These are phyloP conservation scores for Chymomyza costata DNA, from an alignment of 1,140 invertebrate genomes.

Conservation along the genomic window DNA sequence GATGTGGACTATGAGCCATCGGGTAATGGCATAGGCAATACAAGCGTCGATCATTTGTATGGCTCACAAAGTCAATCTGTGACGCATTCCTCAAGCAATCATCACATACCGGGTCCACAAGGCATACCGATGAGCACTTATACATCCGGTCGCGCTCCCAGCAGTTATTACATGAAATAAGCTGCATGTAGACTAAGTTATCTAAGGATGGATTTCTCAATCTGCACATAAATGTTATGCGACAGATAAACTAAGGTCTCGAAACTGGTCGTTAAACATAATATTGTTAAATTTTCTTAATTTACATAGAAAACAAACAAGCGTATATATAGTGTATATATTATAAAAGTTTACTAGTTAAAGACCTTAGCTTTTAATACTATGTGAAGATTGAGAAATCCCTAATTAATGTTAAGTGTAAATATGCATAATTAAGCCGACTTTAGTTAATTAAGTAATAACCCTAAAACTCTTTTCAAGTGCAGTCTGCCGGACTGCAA, in stretches of 20 bases:
- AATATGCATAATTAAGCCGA: constrained; percentile 38
- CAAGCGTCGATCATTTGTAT: constrained; percentile 65
- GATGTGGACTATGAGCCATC: constrained; percentile 89
- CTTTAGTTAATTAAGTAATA: constrained; percentile 10
- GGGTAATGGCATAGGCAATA: constrained; percentile 76
- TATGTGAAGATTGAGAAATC: too few species aligned
- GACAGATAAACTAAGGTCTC: too few species aligned
- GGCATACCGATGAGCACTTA: constrained; percentile 84
- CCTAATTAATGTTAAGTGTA: constrained; percentile 32
- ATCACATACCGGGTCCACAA: constrained; percentile 77
- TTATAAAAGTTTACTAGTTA: too few species aligned
- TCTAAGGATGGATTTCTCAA: too few species aligned
- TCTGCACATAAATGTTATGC: too few species aligned
- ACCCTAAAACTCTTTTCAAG: constrained; percentile 61
- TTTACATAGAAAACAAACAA: too few species aligned
- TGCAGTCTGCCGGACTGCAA: constrained; percentile 46
- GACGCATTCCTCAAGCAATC: constrained; percentile 57
- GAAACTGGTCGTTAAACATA: too few species aligned
- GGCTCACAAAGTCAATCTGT: constrained; percentile 68
- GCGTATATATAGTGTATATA: too few species aligned
- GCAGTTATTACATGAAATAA: constrained; percentile 74
- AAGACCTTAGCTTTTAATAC: too few species aligned
- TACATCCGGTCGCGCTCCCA: constrained; percentile 76
- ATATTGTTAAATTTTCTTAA: too few species aligned
- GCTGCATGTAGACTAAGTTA: too few species aligned